Base-by-base conservation (phyloP, 2,888 invertebrate species). In the Uloborus plumipes region DNA sequence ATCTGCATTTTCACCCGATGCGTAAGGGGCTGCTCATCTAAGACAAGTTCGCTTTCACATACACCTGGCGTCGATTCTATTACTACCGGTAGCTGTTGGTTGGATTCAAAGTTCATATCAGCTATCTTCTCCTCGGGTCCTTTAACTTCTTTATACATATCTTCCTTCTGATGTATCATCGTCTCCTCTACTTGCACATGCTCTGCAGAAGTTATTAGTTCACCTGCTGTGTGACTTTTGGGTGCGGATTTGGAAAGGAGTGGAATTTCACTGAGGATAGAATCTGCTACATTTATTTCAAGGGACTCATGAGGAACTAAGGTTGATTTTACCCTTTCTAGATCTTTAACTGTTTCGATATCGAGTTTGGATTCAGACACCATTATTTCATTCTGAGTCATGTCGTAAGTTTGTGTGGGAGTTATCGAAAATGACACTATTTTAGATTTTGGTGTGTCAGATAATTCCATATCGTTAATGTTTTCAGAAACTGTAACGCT, bases 291-390 rank as follows among this genome's bases (percentile, higher is more conserved):
- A 61, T 53, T 74, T 59, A 85, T 58, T 39, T 75, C 64, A 39
- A 85, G 20, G 7, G 81, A 75, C 82, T 85, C 84, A 50, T 85
- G 85, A 47, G 85, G 81, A 75, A 85, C 51, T 83, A 83, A 73
- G 50, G 73, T 64, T 14, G 75, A 53, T 50, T 72, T 69, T 51
- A 76, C 69, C 15, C 51, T 75, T 66, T 84, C 74, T 18, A 58
- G 15, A n/a, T 18, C 58, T 50, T 58, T 49, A 22, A 65, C 14
- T 15, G 20, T 47, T 70, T 78, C 58, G 15, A 65, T 39, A 13
- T 11, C 39, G 20, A 79, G 71, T 20, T 74, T 65, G 15, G 59
- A 59, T 75, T 84, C 84, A 7, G 74, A 64, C 7, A 53, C 16
- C 50, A 75, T 53, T 31, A 55, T 50, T 51, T 73, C 69, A 22